Base-by-base conservation (phyloP, 2,888 invertebrate species). In the Trissoscelio sp. region DNA sequence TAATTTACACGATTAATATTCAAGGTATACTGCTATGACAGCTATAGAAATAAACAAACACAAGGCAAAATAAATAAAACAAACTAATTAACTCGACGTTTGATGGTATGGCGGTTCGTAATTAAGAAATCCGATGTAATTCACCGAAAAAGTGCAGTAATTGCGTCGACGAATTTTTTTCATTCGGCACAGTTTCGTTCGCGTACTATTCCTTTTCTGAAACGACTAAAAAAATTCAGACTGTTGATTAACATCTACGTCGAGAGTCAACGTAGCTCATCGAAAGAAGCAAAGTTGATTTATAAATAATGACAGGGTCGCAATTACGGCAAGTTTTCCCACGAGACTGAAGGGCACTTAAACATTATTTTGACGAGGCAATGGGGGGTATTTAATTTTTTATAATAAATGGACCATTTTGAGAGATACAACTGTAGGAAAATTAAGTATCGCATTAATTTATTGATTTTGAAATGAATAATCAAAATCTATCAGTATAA, bases 101-200 rank as follows among this genome's bases (percentile, higher is more conserved):
- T 55, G 55, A 55, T 55, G 34, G 55, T 4, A 7, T 16, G 55
- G 18, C 34, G 18, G 39, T 20, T 37, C 6, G 39, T 22, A 58
- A 58, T 58, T 39, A 58, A 20, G 58, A 39, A 58, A 58, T 39
- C 22, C 12, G 22, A 22, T 39, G 39, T 55, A 55, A 55, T 55
- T 55, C 34, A 34, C 55, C 9, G 34, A 55, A 55, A 55, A 55
- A 51, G 18, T 51, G 51, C 28, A 24, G 51, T 28, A 51, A 51
- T 51, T 48, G 46, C n/a, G 28, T n/a, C n/a, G 51, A 9, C 51
- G 28, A 51, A 12, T 14, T 44, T 44, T 44, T 37, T 37, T 37
- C 37, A 37, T n/a, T 37, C n/a, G 9, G 37, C 42, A 18, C 42
- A 3, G 1, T 24, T 34, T 16, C 34, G 18, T 20, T 55, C 16